Conservation (phyloP, 2,113 vertebrate species). For the Sinocyclocheilus maitianheensis region DNA sequence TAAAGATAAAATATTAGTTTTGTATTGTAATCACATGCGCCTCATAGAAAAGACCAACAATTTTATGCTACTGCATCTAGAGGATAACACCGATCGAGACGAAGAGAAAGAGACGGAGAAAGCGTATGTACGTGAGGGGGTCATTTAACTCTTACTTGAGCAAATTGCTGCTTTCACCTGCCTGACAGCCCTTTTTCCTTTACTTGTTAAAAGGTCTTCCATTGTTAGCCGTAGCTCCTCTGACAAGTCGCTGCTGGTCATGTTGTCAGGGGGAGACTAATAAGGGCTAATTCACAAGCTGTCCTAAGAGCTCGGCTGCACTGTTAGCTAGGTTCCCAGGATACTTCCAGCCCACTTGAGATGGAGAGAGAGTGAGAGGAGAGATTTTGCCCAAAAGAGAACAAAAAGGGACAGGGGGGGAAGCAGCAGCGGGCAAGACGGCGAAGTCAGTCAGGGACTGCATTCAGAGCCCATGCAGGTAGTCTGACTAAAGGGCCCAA, state of each 20-base stretch:
- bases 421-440: neutral
- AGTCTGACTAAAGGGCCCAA: slow-evolving; percentile 53
- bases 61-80: neutral
- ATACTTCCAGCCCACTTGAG: slow-evolving; percentile 57
- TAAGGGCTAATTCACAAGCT: slow-evolving; percentile 63
- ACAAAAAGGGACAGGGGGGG: slow-evolving; percentile 27
- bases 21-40: neutral
- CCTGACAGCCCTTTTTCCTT: slow-evolving; percentile 41
- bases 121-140: slow-evolving; percentile 19
- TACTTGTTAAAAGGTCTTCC: slow-evolving; percentile 55
- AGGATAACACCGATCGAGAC: neutral
- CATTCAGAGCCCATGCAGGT: slow-evolving; percentile 62
- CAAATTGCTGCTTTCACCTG: slow-evolving; percentile 51
- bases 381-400: slow-evolving; percentile 44
- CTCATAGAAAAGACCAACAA: neutral
- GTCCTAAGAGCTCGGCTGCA: slow-evolving; percentile 51
- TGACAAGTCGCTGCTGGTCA: slow-evolving; percentile 61
- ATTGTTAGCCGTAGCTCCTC: slow-evolving; percentile 53
- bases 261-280: slow-evolving; percentile 61
- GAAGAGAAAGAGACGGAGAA: neutral
- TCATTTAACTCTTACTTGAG: slow-evolving; percentile 55
- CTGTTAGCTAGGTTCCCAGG: slow-evolving; percentile 62
- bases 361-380: slow-evolving; percentile 49
- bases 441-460: slow-evolving; percentile 49
- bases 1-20: neutral